Base-by-base conservation (phyloP, 30 jellyfish, hydroid and myxozoan species). In the Chrysaora quinquecirrha region DNA sequence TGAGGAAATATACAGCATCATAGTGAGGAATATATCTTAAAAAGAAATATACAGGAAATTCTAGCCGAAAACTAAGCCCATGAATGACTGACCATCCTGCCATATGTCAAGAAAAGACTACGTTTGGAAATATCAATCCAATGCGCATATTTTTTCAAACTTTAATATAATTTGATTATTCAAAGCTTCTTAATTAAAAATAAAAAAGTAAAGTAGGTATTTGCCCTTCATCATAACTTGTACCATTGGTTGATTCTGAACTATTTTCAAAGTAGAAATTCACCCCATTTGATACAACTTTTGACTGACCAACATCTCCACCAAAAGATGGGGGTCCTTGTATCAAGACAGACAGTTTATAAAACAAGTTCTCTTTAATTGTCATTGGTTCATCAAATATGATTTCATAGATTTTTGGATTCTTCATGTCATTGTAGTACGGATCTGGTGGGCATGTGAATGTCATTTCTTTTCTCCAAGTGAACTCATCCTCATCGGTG, bases 281-380 rank as follows among this genome's bases (percentile, higher is more conserved):
- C 34, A 94, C 99, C 0, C 97, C 99, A 38, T 94, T 91, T 43
- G 89, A 34, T 0, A 66, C 54, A 24, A 87, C 97, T 64, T 94
- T 95, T 49, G 89, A 75, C 68, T 80, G 84, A 6, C 99, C 99
- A 18, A 87, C 99, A 87, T 94, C 99, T 16, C 99, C 99, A 34
- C 97, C 99, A 94, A 79, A 94, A 18, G 99, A 94, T 0, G 99
- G 99, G n/a, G 99, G 99, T 23, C 99, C 99, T 35, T 94, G 97
- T n/a, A 94, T 48, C 33, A 94, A 38, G 21, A 94, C 90, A 76
- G 86, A 34, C 7, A 94, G 82, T 46, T 87, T 87, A 73, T 94
- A 94, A 34, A 43, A 82, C 0, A 78, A 64, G 23, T 88, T 75
- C 38, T 81, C 97, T 50, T 94, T 82, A 18, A 94, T 72, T 54